A percentile compares a stretch with the other conserved stretches of the same genome.
phyloP scores from a whole-genome alignment of 2,113 vertebrate species.

The Promerops cafer region DNA sequence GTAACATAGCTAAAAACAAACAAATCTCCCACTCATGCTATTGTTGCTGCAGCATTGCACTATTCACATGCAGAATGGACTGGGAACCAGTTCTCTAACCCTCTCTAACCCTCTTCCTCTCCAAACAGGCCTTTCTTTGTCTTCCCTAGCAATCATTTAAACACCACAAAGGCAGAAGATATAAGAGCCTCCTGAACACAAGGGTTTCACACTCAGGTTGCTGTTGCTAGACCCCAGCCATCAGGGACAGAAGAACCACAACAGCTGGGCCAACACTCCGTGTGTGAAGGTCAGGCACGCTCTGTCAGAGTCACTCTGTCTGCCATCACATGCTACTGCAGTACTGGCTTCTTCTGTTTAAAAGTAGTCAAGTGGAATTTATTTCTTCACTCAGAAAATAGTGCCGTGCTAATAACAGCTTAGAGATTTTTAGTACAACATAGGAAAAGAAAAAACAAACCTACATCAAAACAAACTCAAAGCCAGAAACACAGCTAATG shows the following conservation, averaged over 20 bases:
- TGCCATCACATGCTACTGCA: background rate
- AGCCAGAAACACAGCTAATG: background rate
- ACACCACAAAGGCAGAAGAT: background rate
- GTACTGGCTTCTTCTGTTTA: background rate
- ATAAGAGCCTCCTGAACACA: background rate
- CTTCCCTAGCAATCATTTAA: background rate
- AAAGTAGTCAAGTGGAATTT: background rate
- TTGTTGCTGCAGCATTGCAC: background rate
- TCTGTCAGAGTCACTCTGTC: background rate
- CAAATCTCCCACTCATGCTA: background rate
- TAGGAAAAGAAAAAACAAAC: background rate
- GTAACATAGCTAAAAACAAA: background rate
- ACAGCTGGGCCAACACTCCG: background rate
- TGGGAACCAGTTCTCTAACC: background rate
- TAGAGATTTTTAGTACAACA: background rate
- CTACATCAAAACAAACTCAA: background rate
- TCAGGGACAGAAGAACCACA: background rate
- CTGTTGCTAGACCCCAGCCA: background rate
- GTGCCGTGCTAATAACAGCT: background rate
- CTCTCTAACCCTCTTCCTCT: background rate
- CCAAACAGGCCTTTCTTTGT: background rate
- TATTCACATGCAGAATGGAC: background rate
- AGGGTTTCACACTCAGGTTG: background rate
- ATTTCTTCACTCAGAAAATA: background rate
- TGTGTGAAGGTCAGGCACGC: fast-evolving